Conservation (phyloP, 2,113 vertebrate species). For the Plecotus auritus region DNA sequence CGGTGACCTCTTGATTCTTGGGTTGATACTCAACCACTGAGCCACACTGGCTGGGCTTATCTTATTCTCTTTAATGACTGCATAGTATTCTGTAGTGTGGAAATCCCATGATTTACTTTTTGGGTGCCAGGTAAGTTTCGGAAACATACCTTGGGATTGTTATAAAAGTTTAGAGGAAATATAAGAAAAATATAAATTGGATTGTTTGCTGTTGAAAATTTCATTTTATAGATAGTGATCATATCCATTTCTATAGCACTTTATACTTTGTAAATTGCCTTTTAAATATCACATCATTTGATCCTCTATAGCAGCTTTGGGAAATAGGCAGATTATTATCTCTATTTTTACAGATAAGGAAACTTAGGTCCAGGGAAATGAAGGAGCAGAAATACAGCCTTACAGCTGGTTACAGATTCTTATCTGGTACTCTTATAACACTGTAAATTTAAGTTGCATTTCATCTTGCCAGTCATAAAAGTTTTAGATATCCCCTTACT, state of each 20-base stretch:
- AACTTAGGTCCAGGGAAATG: conserved; percentile 62
- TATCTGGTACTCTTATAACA: neutral
- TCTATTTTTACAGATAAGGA: conserved; percentile 65
- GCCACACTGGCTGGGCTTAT: neutral
- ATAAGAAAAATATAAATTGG: conserved; percentile 53
- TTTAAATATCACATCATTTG: conserved; percentile 62
- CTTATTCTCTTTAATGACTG: conserved; percentile 58
- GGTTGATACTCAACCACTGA: too few relatives aligned
- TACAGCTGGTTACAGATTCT: conserved; percentile 42
- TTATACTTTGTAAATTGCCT: conserved; percentile 66
- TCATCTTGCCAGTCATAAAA: conserved; percentile 42
- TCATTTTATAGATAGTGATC: conserved; percentile 66
- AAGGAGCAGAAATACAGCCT: conserved; percentile 27
- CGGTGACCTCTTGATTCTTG: too few relatives aligned
- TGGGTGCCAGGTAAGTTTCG: conserved; percentile 66
- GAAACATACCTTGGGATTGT: conserved; percentile 49
- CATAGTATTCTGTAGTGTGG: conserved; percentile 46
- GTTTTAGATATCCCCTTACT: conserved; percentile 17
- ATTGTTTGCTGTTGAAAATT: conserved; percentile 61
- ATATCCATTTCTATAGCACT: conserved; percentile 39
- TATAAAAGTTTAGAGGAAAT: conserved; percentile 57
- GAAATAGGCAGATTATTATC: conserved; percentile 63
- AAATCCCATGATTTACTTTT: conserved; percentile 30
- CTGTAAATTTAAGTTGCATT: conserved; percentile 57
- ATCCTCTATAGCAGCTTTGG: conserved; percentile 30